Percentiles rank a stretch among this genome's conserved stretches.
Evolutionary conservation across 2,797 vertebrate species (phyloP).

Genomic region (Argentina silus): DNA sequence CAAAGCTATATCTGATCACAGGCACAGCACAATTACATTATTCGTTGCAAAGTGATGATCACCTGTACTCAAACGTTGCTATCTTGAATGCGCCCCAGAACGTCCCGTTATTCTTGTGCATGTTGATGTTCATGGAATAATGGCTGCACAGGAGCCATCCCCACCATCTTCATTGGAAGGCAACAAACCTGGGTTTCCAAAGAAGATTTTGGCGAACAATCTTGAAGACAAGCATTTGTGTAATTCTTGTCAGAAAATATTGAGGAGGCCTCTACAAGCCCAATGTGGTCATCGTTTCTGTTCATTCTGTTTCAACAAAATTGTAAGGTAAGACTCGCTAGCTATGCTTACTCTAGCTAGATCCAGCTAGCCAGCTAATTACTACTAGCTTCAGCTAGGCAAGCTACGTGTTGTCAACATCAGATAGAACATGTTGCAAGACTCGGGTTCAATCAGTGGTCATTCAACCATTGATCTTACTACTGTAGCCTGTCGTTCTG

Average conservation of each 20-base stretch:
- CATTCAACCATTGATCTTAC: background rate
- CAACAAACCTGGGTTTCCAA: constrained; percentile 92
- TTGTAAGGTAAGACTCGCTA: constrained; percentile 85
- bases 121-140: constrained; percentile 71
- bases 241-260: constrained; percentile 89
- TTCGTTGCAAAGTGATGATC: background rate
- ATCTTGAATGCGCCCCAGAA: background rate
- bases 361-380: background rate
- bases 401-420: background rate
- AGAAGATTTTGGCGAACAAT: constrained; percentile 87
- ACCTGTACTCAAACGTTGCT: background rate
- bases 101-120: constrained; percentile 49
- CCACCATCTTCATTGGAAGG: constrained; percentile 90
- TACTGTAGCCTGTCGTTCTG: background rate
- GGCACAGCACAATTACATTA: background rate
- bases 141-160: constrained; percentile 90
- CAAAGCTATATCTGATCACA: no score
- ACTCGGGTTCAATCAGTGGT: background rate
- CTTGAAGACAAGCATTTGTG: constrained; percentile 95
- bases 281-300: constrained; percentile 97
- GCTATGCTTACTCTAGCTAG: background rate
- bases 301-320: constrained; percentile 88
- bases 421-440: background rate
- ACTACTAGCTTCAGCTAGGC: background rate
- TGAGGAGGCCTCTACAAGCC: constrained; percentile 90